These are phyloP conservation scores for Bombus vancouverensis DNA, from an alignment of 1,140 invertebrate species.

Conservation along the genomic window DNA sequence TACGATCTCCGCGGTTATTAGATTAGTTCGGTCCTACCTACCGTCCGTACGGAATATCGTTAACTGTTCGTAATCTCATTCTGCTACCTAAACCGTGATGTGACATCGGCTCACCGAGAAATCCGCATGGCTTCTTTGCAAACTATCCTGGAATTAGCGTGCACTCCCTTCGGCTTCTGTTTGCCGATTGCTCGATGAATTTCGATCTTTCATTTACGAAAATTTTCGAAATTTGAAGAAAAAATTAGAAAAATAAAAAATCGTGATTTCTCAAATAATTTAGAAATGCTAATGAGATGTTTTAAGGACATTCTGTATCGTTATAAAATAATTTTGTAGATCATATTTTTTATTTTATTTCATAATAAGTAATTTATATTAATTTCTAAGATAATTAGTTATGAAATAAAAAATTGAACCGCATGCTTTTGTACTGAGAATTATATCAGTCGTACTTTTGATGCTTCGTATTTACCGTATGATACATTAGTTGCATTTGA, in stretches of 20 bases:
- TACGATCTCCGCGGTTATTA: slow-evolving; percentile 63
- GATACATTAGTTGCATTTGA: neutral
- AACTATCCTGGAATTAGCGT: slow-evolving; percentile 51
- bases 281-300: too few species aligned
- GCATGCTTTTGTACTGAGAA: neutral
- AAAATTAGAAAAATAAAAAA: neutral
- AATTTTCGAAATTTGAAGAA: neutral
- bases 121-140: slow-evolving; percentile 59
- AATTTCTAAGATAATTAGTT: too few species aligned
- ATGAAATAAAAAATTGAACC: neutral
- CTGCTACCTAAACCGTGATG: slow-evolving; percentile 52
- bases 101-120: slow-evolving; percentile 52
- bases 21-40: slow-evolving; percentile 67
- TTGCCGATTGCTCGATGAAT: neutral
- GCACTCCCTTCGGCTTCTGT: slow-evolving; percentile 16
- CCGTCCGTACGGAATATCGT: slow-evolving; percentile 67
- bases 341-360: neutral
- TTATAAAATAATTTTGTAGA: too few species aligned
- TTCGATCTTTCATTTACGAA: neutral
- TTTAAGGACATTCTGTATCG: too few species aligned
- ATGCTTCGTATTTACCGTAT: neutral
- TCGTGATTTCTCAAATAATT: neutral
- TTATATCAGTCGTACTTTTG: neutral
- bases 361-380: neutral
- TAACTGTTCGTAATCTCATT: slow-evolving; percentile 69